These are phyloP conservation scores for Varanus salvator DNA, from an alignment of 2,113 vertebrate species.

Conservation along the genomic window DNA sequence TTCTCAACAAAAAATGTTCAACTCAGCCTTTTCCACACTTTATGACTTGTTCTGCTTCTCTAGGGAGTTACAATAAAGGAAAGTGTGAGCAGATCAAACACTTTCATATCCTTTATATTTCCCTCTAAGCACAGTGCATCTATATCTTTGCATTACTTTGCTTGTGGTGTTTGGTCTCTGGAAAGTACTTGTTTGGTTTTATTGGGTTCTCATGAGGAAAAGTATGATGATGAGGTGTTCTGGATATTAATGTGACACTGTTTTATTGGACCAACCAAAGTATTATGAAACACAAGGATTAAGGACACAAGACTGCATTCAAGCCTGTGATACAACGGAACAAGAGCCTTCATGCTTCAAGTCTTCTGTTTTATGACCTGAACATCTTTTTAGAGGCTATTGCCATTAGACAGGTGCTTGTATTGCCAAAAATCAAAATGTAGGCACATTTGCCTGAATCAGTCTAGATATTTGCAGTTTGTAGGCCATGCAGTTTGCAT, in stretches of 20 bases:
- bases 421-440: constrained; percentile 6
- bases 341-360: background rate
- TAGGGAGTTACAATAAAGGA: background rate
- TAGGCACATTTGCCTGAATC: background rate
- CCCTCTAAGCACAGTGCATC: background rate
- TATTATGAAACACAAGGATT: background rate
- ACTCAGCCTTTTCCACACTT: background rate
- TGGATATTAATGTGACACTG: fast-evolving
- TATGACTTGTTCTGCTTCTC: background rate
- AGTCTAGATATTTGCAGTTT: constrained; percentile 20
- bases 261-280: background rate
- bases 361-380: background rate
- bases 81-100: background rate
- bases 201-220: background rate
- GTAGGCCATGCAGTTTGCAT: fast-evolving
- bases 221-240: background rate
- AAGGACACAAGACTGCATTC: constrained; percentile 16
- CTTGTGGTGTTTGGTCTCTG: background rate
- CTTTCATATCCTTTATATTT: constrained; percentile 30
- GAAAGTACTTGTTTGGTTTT: constrained; percentile 34
- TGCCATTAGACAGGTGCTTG: background rate
- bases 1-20: background rate
- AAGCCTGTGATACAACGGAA: constrained; percentile 20
- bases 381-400: background rate
- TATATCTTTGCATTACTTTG: background rate